phyloP scores from a whole-genome alignment of 2,113 vertebrate genomes.

The Larimichthys polyactis region DNA sequence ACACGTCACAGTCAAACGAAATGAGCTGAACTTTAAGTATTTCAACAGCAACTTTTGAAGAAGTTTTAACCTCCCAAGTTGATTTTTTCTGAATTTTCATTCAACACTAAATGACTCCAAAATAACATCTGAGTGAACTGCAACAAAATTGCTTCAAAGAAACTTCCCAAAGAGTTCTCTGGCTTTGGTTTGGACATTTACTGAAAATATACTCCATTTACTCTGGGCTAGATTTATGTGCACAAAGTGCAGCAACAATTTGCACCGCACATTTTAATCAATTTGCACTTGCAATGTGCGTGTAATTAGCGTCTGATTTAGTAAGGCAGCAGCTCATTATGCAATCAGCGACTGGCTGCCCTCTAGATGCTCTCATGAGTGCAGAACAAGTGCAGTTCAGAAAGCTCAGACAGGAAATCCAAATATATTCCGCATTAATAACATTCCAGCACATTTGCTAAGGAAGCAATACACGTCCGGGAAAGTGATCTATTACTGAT shows the following conservation, averaged over 20 bases:
- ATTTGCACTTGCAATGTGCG: slow-evolving; percentile 18
- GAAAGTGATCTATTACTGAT: background rate
- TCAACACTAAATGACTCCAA: background rate
- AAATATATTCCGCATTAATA: background rate
- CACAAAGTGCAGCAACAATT: slow-evolving; percentile 23
- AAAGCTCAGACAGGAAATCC: slow-evolving; percentile 13
- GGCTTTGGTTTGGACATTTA: background rate
- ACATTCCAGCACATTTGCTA: background rate
- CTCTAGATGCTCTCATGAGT: slow-evolving; percentile 24
- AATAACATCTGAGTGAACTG: background rate
- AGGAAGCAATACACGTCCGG: background rate
- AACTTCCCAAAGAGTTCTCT: background rate
- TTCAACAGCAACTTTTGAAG: background rate
- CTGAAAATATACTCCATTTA: background rate
- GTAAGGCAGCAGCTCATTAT: slow-evolving; percentile 39
- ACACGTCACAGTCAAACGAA: background rate
- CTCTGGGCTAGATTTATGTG: slow-evolving; percentile 7
- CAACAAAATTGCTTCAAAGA: background rate
- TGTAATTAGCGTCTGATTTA: slow-evolving; percentile 53
- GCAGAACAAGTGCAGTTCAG: slow-evolving; percentile 9
- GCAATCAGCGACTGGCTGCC: slow-evolving; percentile 35
- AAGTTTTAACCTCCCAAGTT: background rate
- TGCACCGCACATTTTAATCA: slow-evolving; percentile 27
- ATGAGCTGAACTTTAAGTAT: background rate
- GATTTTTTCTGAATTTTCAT: too few species aligned